Conservation (phyloP, 2,113 vertebrate genomes). For the Pelusios castaneus region DNA sequence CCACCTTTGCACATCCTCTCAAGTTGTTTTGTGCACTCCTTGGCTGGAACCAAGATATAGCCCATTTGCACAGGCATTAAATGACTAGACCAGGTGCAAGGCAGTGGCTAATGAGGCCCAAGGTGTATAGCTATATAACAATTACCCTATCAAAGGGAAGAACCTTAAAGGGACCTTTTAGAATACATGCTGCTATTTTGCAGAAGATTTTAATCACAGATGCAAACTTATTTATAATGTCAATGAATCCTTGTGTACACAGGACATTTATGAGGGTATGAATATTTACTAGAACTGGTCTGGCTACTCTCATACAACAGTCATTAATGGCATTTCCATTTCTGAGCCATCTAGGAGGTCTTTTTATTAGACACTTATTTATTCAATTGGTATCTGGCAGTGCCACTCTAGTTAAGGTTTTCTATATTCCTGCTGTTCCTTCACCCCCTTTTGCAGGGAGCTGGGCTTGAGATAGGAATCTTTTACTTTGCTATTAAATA, state of each 20-base stretch:
- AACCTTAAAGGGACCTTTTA: no score
- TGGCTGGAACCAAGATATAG: not conserved
- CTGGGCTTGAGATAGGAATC: not conserved
- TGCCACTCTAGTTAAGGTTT: not conserved
- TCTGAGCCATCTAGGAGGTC: not conserved
- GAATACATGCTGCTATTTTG: no score
- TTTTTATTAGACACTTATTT: not conserved
- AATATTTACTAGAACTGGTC: not conserved
- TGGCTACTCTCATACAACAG: not conserved
- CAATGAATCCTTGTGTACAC: not conserved
- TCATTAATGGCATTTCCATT: not conserved
- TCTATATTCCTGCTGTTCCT: no score
- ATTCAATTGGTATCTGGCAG: not conserved
- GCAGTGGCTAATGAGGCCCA: no score
- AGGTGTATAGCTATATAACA: not conserved
- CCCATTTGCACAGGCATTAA: not conserved
- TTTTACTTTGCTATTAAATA: not conserved
- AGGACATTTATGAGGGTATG: not conserved
- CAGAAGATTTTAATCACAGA: not conserved
- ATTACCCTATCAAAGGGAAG: no score
- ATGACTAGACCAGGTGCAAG: not conserved
- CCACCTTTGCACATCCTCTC: not conserved
- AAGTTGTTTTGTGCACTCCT: not conserved
- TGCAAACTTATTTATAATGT: not conserved
- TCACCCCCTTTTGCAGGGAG: no score